These are phyloP conservation scores for Heliconius hermathena DNA, from an alignment of 1,140 invertebrate species.

Conservation along the genomic window DNA sequence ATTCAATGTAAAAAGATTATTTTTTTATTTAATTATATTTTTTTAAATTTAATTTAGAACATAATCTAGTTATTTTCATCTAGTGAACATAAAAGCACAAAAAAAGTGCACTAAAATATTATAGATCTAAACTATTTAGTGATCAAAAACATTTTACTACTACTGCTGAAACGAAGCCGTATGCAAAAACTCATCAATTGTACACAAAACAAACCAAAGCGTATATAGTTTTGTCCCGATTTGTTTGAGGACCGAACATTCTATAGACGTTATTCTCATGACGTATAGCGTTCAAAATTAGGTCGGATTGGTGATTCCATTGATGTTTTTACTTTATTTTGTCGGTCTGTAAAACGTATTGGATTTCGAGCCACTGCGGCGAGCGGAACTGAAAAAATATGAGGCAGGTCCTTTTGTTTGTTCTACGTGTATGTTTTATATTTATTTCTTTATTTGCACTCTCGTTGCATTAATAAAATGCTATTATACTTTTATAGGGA, in stretches of 20 bases:
- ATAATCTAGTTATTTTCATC: not conserved
- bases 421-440: conserved; percentile 13
- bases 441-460: conserved; percentile 26
- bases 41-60: too few species aligned
- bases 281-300: conserved; percentile 69
- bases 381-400: conserved; percentile 55
- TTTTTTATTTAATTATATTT: too few species aligned
- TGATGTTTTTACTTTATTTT: conserved; percentile 54
- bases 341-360: conserved; percentile 47
- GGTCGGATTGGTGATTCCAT: conserved; percentile 73
- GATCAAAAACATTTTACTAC: not conserved
- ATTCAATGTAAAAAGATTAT: not conserved
- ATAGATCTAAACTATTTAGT: not conserved
- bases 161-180: not conserved
- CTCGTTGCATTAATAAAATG: conserved; percentile 10
- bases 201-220: conserved; percentile 14
- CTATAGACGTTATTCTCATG: conserved; percentile 62
- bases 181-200: conserved; percentile 9
- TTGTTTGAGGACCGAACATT: not conserved
- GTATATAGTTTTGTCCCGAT: not conserved
- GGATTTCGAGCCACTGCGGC: conserved; percentile 47
- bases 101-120: not conserved
- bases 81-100: not conserved
- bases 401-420: conserved; percentile 43
- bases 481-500: conserved; percentile 8